Evolutionary conservation across 2,113 vertebrate species (phyloP), one percentile per base, ranked within the genome.

Genomic region (Campylomormyrus numenius): DNA sequence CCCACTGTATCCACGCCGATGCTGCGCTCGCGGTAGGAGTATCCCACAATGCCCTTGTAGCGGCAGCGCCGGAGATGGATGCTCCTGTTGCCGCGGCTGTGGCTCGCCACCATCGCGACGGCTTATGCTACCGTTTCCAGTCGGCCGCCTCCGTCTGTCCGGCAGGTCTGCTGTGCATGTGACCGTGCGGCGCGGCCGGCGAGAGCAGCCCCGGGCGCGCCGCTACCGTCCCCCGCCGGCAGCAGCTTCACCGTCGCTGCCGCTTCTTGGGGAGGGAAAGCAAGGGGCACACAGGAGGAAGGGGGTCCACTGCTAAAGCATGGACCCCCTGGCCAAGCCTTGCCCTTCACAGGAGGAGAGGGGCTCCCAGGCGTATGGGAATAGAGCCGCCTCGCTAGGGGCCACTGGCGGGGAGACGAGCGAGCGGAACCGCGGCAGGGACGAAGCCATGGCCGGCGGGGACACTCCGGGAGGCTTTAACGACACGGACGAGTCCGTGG

Each of bases 21-120:
- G 92, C 92, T 92, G 90, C 48, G 66, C n/a, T 49, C 21, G 89
- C 93, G 92, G 89, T 90, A 92, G 95, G 96, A 96, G 95, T 96
- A 96, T 96, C 96, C 96, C 96, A 96, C 94, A 96, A 96, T 97
- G 96, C 96, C 94, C 96, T 92, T 91, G 93, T 95, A 85, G 88
- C 89, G 91, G 93, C 92, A 94, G 94, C 84, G 95, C 92, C 91
- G 93, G 94, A 93, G 96, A 96, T 95, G 96, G 96, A 96, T 96
- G 96, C 95, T 95, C 93, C 87, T 91, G 94, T 31, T 70, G 49
- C 45, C 66, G 89, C 31, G 80, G 80, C 89, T 80, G 52, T 87
- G 52, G 91, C 49, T 88, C 24, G 77, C 88, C 49, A 52, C 88
- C 56, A 62, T 89, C 24, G 46, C 35, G 24, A 31, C 74, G 83